Base-by-base conservation (phyloP, 1,140 invertebrate genomes). In the Spodoptera litura region DNA sequence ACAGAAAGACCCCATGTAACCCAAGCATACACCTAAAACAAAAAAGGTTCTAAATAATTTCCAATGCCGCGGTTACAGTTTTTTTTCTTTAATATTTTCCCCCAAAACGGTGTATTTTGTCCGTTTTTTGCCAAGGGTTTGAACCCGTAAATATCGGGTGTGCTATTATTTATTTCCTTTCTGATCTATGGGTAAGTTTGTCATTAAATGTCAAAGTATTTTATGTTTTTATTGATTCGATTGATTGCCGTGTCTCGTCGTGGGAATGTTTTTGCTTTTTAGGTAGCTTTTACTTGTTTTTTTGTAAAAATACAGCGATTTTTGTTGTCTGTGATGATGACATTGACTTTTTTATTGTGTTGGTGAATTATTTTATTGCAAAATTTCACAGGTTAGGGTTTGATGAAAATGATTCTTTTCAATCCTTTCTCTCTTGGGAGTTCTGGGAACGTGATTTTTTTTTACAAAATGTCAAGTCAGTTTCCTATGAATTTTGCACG, bases 171-270 rank as follows among this genome's bases (percentile, higher is more conserved):
- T 59, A 53, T 75, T 83, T 53, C 81, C 77, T 71, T 75, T 84
- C 81, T 77, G 25, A 81, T 78, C 78, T 75, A 85, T 84, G 83
- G 86, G 83, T 85, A 81, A 82, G 79, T 87, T 87, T 86, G 88
- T 88, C 87, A 88, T 88, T 89, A 87, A 77, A 83, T 88, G 88
- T 92, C 89, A 93, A 91, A 92, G 77, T 88, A 89, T 93, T 93
- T 91, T 91, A 88, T 85, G 84, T 83, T 88, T 83, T 81, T 83
- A 87, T 88, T 87, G 86, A 88, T 89, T 83, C 62, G 77, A 80
- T 81, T 83, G 81, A 83, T 68, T 81, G 64, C 20, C 51, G 71
- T 82, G 80, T 78, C 25, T 61, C 85, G 88, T 61, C 85, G 89
- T 91, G 89, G 81, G 91, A 90, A 93, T 78, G 27, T 49, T 66